phyloP scores from a whole-genome alignment of 2,888 invertebrate genomes.

The Trichogramma dendrolimi region DNA sequence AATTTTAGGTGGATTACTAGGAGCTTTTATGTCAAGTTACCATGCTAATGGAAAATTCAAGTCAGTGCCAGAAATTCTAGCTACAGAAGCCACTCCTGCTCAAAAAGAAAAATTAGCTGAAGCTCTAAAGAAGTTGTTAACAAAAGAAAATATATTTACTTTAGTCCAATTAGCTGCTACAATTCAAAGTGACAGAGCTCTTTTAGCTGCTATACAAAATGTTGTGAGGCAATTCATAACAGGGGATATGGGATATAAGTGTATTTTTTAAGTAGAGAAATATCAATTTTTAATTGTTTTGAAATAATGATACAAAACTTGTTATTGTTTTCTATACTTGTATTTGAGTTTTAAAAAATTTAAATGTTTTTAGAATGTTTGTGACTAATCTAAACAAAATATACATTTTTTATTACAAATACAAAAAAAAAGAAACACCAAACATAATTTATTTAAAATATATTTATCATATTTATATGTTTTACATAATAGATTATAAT shows the following conservation, averaged over 20 bases:
- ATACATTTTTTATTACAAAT: no score
- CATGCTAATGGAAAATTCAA: constrained; percentile 27
- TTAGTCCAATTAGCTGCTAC: constrained; percentile 18
- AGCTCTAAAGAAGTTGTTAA: constrained; percentile 22
- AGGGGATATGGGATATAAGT: constrained; percentile 21
- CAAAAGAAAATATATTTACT: constrained; percentile 25
- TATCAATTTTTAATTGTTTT: no score
- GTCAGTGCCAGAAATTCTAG: constrained; percentile 30
- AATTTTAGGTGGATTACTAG: constrained; percentile 26
- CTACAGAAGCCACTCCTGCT: constrained; percentile 17
- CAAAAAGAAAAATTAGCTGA: constrained; percentile 27
- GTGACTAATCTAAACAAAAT: no score
- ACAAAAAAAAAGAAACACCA: no score
- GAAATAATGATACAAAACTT: neutral
- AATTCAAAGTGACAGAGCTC: constrained; percentile 12
- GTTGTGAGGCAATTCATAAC: constrained; percentile 22
- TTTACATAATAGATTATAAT: no score
- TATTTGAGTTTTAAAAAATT: neutral
- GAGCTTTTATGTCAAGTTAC: constrained; percentile 17
- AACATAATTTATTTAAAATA: no score
- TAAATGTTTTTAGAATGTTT: neutral
- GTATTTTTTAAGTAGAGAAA: neutral
- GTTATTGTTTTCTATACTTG: neutral
- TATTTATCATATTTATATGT: no score
- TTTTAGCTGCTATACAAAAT: constrained; percentile 14